Evolutionary conservation across 64 coral and sea anemone species (phyloP), one percentile per base, ranked within the genome.

Genomic region (Cladopsammia gracilis): DNA sequence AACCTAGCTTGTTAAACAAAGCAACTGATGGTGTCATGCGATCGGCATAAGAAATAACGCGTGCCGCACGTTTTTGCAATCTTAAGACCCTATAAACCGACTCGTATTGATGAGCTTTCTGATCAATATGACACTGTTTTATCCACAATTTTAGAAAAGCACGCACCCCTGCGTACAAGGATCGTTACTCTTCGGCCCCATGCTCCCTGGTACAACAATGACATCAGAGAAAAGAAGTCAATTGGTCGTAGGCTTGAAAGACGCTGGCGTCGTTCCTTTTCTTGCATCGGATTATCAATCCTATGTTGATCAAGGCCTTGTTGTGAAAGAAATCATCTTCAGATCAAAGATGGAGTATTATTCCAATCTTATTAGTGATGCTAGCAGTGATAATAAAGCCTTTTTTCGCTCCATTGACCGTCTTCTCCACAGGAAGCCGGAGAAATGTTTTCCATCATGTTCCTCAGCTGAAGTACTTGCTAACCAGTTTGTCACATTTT

Each of bases 81-180:
- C n/a, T n/a, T n/a, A n/a, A n/a, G n/a, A n/a, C n/a, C n/a, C n/a
- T n/a, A n/a, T n/a, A n/a, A n/a, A n/a, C n/a, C n/a, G n/a, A n/a
- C n/a, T n/a, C n/a, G n/a, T n/a, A n/a, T n/a, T n/a, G n/a, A n/a
- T n/a, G 73, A 62, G 5, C 22, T 77, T 20, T 89, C 34, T n/a
- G n/a, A 73, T 10, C 73, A 89, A 56, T 89, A 89, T 89, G 87
- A 89, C 73, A 62, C 73, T 18, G 58, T 89, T 51, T 26, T 89
- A 65, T 24, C 22, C 7, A 62, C 56, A 34, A 89, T 78, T 7
- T 66, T 89, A 52, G 48, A 89, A 18, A 89, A 89, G 67, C 87
- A 89, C 67, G 73, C 87, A 62, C 87, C 87, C 65, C 58, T 77
- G 7, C 44, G 73, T 15, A 89, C 58, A 77, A 71, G 57, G 20